Evolutionary conservation across 2,888 invertebrate genomes (phyloP).

Genomic region (Melitaea athalia): DNA sequence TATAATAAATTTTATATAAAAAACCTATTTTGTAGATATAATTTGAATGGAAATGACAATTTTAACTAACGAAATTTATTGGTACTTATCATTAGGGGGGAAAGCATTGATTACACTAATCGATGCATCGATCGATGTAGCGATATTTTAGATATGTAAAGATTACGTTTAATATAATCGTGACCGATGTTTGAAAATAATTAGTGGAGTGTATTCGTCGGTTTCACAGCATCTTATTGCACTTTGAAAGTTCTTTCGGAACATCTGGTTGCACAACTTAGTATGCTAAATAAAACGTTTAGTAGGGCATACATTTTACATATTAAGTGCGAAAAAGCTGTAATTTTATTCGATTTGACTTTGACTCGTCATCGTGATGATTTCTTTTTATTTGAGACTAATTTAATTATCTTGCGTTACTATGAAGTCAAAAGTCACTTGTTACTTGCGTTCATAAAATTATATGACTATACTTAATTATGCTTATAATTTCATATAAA

Average conservation of each 20-base stretch:
- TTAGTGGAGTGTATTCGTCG: constrained; percentile 65
- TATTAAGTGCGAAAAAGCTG: background rate
- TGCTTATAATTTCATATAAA: too few relatives aligned
- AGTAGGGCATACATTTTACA: constrained; percentile 1
- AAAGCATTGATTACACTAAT: constrained; percentile 44
- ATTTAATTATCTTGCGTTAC: too few relatives aligned
- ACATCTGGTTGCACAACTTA: constrained; percentile 55
- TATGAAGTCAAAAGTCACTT: background rate
- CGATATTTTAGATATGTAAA: constrained; percentile 33
- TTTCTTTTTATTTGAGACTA: background rate
- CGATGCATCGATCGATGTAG: constrained; percentile 42
- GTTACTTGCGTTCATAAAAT: background rate
- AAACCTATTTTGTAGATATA: constrained; percentile 10
- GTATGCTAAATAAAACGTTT: constrained; percentile 14
- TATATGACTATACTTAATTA: too few relatives aligned
- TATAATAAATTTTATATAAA: background rate
- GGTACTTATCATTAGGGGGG: constrained; percentile 19
- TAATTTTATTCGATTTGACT: background rate
- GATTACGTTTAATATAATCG: constrained; percentile 63
- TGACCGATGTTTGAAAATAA: constrained; percentile 70
- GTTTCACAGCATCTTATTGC: constrained; percentile 74
- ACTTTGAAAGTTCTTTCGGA: constrained; percentile 73
- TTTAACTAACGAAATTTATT: constrained; percentile 28
- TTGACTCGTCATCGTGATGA: background rate
- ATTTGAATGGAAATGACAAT: constrained; percentile 9